These are phyloP conservation scores for Drosophila novamexicana DNA, from an alignment of 1,140 invertebrate species.

Conservation along the genomic window DNA sequence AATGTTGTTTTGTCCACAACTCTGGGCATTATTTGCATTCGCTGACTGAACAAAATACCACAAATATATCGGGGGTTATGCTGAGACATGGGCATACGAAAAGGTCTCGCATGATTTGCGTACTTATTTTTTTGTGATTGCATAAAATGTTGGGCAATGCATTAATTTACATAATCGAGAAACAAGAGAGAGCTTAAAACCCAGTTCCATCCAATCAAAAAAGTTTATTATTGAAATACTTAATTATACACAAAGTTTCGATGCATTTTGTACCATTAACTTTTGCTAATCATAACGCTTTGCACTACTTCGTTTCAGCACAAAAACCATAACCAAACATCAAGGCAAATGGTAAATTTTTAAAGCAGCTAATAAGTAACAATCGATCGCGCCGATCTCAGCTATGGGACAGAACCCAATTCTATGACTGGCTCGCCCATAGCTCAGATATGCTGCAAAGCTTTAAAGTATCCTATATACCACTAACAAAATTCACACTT, in stretches of 20 bases:
- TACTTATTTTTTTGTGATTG: no score
- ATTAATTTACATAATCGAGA: background rate
- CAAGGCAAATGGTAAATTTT: slow-evolving; percentile 89
- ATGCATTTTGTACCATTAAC: slow-evolving; percentile 75
- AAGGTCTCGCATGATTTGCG: background rate
- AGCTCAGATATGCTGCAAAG: slow-evolving; percentile 25
- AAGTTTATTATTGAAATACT: slow-evolving; percentile 24
- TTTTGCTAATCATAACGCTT: slow-evolving; percentile 84
- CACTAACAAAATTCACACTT: slow-evolving; percentile 54
- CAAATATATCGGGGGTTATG: slow-evolving; percentile 4
- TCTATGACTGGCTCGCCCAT: background rate
- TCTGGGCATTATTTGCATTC: background rate
- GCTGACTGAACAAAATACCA: slow-evolving; percentile 24
- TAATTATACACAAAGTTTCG: slow-evolving; percentile 21
- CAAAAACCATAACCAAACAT: slow-evolving; percentile 93
- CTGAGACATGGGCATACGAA: slow-evolving; percentile 49
- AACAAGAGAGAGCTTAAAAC: slow-evolving; percentile 7
- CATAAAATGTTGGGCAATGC: no score
- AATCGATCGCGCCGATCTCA: slow-evolving; percentile 23
- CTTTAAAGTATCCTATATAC: slow-evolving; percentile 25
- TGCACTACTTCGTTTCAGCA: slow-evolving; percentile 88
- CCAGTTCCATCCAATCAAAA: slow-evolving; percentile 7
- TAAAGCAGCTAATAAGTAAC: slow-evolving; percentile 74
- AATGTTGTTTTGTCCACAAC: background rate
- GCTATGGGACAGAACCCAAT: slow-evolving; percentile 14